These are phyloP conservation scores for Meghimatium bilineatum DNA, from an alignment of 2,888 invertebrate species.

Conservation along the genomic window DNA sequence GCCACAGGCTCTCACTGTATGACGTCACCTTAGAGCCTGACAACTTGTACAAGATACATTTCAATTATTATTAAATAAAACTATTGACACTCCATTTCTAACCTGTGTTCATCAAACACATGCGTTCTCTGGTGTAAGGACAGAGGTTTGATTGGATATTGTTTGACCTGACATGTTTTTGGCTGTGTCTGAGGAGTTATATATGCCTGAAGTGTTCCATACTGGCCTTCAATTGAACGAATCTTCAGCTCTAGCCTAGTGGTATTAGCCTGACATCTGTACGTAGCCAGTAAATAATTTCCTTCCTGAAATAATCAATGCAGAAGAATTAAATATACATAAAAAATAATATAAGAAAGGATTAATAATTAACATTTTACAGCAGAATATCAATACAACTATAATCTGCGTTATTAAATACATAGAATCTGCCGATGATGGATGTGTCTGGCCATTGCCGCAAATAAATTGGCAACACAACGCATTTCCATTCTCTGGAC, in stretches of 20 bases:
- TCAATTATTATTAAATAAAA: too few species aligned
- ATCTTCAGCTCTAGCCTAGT: conserved; percentile 91
- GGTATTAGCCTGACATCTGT: conserved; percentile 94
- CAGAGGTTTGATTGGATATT: conserved; percentile 85
- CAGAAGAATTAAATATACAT: neutral
- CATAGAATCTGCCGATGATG: too few species aligned
- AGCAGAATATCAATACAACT: too few species aligned
- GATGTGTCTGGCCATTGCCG: too few species aligned
- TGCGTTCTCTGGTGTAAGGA: conserved; percentile 87
- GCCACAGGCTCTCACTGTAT: too few species aligned
- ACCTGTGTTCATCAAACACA: conserved; percentile 82
- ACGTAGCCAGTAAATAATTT: conserved; percentile 88
- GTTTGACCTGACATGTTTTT: conserved; percentile 85
- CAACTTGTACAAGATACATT: too few species aligned
- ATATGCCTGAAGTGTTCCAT: conserved; percentile 85
- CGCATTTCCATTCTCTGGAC: too few species aligned
- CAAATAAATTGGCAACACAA: too few species aligned
- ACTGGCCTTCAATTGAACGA: conserved; percentile 87
- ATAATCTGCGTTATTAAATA: too few species aligned
- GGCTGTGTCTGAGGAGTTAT: conserved; percentile 88
- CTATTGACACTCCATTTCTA: neutral
- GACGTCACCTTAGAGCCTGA: too few species aligned
- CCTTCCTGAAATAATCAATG: conserved; percentile 79
- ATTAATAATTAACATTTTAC: neutral
- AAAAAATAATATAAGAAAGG: neutral